These are phyloP conservation scores for Diloba caeruleocephala DNA, from an alignment of 2,888 invertebrate genomes.

Conservation along the genomic window DNA sequence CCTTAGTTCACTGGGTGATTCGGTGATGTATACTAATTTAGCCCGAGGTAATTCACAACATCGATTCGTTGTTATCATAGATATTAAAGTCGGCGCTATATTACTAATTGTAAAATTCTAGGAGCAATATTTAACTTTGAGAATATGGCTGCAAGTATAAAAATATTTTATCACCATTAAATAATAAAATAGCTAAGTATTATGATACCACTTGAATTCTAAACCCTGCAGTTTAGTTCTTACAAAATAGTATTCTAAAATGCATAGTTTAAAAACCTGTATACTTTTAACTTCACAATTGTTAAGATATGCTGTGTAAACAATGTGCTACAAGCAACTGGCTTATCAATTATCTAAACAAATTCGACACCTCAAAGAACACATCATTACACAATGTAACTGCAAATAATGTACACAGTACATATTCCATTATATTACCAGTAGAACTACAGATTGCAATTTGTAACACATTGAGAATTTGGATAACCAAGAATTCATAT, in stretches of 20 bases:
- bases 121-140: conserved; percentile 25
- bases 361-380: conserved; percentile 8
- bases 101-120: conserved; percentile 57
- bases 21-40: conserved; percentile 55
- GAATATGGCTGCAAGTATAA: conserved; percentile 26
- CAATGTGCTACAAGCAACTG: conserved; percentile 37
- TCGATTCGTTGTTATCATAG: conserved; percentile 75
- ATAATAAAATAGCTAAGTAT: conserved; percentile 42
- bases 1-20: conserved; percentile 65
- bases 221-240: conserved; percentile 29
- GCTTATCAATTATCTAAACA: conserved; percentile 10
- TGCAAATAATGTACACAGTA: conserved; percentile 47
- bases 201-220: conserved; percentile 14
- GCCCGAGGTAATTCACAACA: conserved; percentile 73
- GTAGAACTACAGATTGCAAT: conserved; percentile 17
- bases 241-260: conserved; percentile 34
- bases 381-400: conserved; percentile 12
- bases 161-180: conserved; percentile 24
- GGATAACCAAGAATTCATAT: conserved; percentile 18
- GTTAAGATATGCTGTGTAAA: conserved; percentile 32
- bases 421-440: conserved; percentile 34
- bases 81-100: conserved; percentile 36
- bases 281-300: conserved; percentile 42
- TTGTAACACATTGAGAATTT: conserved; percentile 37
- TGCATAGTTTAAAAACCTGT: conserved; percentile 28